Evolutionary conservation across 1,140 invertebrate species (phyloP).

Genomic region (Drosophila bipectinata): DNA sequence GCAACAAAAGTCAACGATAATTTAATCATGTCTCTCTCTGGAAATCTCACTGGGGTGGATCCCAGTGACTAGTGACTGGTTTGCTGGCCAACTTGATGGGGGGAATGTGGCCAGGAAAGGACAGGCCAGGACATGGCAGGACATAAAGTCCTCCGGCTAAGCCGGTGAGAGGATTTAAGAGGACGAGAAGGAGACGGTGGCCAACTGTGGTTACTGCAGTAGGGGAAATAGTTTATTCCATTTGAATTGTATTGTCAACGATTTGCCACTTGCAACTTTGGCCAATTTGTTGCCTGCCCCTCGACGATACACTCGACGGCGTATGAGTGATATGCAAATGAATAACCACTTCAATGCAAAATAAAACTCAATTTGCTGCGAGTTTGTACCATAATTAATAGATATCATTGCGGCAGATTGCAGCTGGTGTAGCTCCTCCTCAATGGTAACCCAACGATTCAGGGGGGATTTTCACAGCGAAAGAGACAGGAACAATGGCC

Average conservation of each 20-base stretch:
- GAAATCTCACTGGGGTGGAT: slow-evolving; percentile 10
- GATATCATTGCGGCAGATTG: slow-evolving; percentile 50
- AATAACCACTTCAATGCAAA: slow-evolving; percentile 32
- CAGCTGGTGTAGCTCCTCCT: slow-evolving; percentile 15
- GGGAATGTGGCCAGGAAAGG: not conserved
- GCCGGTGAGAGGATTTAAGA: slow-evolving; percentile 24
- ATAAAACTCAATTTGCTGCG: slow-evolving; percentile 47
- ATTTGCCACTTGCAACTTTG: slow-evolving; percentile 41
- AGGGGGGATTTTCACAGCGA: slow-evolving; percentile 2
- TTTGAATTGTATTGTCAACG: slow-evolving; percentile 41
- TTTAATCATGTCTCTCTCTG: slow-evolving; percentile 40
- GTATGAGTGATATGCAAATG: slow-evolving; percentile 54
- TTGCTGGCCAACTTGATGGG: slow-evolving; percentile 2
- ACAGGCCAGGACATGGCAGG: slow-evolving; percentile 1
- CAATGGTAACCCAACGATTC: not conserved
- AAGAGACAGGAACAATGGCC: not conserved
- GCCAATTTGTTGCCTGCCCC: slow-evolving; percentile 40
- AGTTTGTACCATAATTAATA: slow-evolving; percentile 50
- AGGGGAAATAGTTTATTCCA: slow-evolving; percentile 21
- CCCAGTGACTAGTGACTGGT: not conserved
- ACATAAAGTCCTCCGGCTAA: slow-evolving; percentile 37
- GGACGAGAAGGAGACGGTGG: not conserved
- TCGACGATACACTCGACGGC: slow-evolving; percentile 25
- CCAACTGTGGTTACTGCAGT: not conserved
- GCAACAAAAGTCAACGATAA: slow-evolving; percentile 54